A percentile compares a stretch with the other conserved stretches of the same genome.
Evolutionary conservation across 1,140 invertebrate species (phyloP).

Genomic region (Xylocopa sonorina): DNA sequence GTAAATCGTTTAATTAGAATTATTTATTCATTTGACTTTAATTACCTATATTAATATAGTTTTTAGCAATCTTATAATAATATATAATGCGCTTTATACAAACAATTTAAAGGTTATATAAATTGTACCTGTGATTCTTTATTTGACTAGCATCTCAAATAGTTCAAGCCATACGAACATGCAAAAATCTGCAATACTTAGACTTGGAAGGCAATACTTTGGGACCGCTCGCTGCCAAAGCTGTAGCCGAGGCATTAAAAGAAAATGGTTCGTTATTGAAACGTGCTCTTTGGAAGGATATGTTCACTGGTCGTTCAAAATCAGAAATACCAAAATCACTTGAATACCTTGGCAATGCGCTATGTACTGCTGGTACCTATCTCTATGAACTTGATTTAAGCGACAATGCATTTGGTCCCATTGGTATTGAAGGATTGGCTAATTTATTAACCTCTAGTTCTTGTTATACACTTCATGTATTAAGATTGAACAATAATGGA

Average conservation of each 20-base stretch:
- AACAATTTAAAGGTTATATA: neutral
- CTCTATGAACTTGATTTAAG: conserved; percentile 96
- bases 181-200: conserved; percentile 86
- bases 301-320: conserved; percentile 97
- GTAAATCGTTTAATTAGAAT: conserved; percentile 77
- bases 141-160: conserved; percentile 84
- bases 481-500: conserved; percentile 97
- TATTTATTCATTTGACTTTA: neutral
- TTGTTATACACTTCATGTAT: conserved; percentile 91
- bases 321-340: conserved; percentile 96
- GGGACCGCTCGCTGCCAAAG: conserved; percentile 93
- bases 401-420: conserved; percentile 99
- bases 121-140: conserved; percentile 28
- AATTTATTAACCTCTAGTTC: conserved; percentile 91
- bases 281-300: conserved; percentile 95
- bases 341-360: conserved; percentile 89
- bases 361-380: conserved; percentile 90
- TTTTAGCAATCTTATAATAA: conserved; percentile 15
- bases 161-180: conserved; percentile 85
- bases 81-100: neutral
- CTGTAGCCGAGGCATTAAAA: conserved; percentile 90
- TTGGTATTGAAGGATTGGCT: conserved; percentile 95
- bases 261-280: conserved; percentile 89
- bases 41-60: conserved; percentile 8
- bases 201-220: conserved; percentile 96